Evolutionary conservation across 2,113 vertebrate genomes (phyloP), one percentile per base, ranked within the genome.

Genomic region (Zeus faber): DNA sequence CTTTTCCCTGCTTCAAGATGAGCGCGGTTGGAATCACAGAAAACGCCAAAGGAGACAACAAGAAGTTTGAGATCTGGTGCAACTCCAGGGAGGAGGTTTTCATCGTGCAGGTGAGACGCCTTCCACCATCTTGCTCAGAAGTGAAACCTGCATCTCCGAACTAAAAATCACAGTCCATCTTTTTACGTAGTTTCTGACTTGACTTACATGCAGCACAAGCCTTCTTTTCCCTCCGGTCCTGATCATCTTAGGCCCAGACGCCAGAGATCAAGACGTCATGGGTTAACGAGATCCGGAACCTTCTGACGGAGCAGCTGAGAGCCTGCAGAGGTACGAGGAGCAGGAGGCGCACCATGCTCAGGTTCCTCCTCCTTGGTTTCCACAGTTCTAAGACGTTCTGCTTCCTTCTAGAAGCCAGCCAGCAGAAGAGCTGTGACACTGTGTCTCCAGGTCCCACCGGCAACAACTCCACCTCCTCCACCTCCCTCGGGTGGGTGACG

Each of bases 41-140:
- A 82, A 97, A 91, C 0, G 93, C 94, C 10, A 99, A 98, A 83
- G 96, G 95, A 1, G 97, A 99, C 64, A 84, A 83, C 67, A 98
- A 92, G 84, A 99, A 99, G 82, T 98, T 99, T 83, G 97, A 99
- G 87, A 93, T 99, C 67, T 98, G 95, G 95, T 98, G 93, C 74
- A 99, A 98, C 59, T 93, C 95, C 0, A 83, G 97, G 57, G 97
- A 99, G 58, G 97, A 99, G 68, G 97, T 98, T 49, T 98, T 97
- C 62, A 98, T 97, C 20, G 85, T 95, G 8, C 97, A 99, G 95
- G 97, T 98, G 72, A 71, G 37, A n/a, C n/a, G n/a, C n/a, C 18
- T 23, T 20, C 11, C 21, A 9, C 22, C 1, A n/a, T n/a, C n/a
- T n/a, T n/a, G n/a, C 26, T 4, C 20, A 45, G 43, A 23, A 13